Evolutionary conservation across 2,797 vertebrate species (phyloP).

Genomic region (Hipposideros larvatus): DNA sequence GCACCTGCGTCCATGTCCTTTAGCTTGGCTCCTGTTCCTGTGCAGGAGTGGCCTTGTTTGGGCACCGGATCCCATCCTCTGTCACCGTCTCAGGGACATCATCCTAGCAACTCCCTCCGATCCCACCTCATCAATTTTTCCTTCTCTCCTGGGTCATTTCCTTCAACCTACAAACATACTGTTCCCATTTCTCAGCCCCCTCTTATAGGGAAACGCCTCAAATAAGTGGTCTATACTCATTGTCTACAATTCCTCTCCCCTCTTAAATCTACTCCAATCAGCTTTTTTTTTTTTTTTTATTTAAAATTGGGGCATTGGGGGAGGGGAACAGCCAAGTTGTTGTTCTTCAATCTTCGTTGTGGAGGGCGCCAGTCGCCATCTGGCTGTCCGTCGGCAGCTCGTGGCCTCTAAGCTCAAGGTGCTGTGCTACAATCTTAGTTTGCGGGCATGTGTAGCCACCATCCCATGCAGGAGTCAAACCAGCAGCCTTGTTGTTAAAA

Average conservation of each 20-base stretch:
- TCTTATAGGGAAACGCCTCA: not conserved
- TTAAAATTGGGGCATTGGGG: too few species aligned
- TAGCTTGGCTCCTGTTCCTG: rapidly evolving
- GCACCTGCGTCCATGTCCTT: not conserved
- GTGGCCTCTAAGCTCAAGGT: too few species aligned
- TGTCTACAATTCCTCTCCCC: not conserved
- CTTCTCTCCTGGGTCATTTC: not conserved
- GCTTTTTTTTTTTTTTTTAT: too few species aligned
- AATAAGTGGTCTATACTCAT: not conserved
- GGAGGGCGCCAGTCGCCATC: too few species aligned
- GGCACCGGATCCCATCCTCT: not conserved
- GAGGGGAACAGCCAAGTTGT: too few species aligned
- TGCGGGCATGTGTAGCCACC: too few species aligned
- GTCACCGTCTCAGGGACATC: not conserved
- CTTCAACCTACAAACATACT: not conserved
- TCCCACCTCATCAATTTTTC: not conserved
- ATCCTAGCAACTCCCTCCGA: not conserved
- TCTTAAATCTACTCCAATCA: not conserved
- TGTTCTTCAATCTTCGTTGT: too few species aligned
- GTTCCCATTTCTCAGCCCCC: not conserved
- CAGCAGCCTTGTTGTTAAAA: too few species aligned
- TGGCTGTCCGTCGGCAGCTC: too few species aligned
- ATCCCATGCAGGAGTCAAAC: too few species aligned
- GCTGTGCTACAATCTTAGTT: too few species aligned
- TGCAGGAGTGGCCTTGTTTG: rapidly evolving